A percentile compares a stretch with the other conserved stretches of the same genome.
Evolutionary conservation across 2,888 invertebrate species (phyloP).

Genomic region (Cistogaster globosa): DNA sequence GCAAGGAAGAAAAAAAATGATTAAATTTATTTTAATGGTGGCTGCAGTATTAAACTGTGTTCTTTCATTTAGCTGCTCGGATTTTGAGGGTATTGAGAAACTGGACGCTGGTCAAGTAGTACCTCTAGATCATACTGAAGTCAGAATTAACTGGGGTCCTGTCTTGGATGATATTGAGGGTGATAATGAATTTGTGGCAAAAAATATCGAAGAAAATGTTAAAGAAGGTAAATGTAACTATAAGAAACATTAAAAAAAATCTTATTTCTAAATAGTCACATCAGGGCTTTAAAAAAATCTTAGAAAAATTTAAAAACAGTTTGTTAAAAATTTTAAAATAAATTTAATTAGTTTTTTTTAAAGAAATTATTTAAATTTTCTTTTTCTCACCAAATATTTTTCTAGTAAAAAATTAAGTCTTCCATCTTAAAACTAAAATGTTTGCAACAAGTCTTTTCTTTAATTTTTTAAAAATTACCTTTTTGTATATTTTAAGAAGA

Average conservation of each 20-base stretch:
- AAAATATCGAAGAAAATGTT: background rate
- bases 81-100: background rate
- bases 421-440: no score
- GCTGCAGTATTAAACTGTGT: background rate
- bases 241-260: background rate
- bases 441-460: no score
- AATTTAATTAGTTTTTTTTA: no score
- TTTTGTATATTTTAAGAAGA: no score
- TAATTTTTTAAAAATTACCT: no score
- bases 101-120: background rate
- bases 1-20: slow-evolving; percentile 32
- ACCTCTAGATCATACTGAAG: background rate
- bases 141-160: slow-evolving; percentile 60
- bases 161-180: slow-evolving; percentile 60
- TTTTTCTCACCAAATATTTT: no score
- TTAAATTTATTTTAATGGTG: background rate
- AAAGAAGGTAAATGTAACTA: slow-evolving; percentile 25
- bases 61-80: slow-evolving; percentile 2
- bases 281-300: no score
- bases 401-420: no score
- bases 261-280: background rate
- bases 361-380: no score
- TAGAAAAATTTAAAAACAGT: no score
- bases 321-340: no score
- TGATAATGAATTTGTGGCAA: slow-evolving; percentile 53